Base-by-base conservation (phyloP, 2,888 invertebrate genomes). In the Erebia palarica region DNA sequence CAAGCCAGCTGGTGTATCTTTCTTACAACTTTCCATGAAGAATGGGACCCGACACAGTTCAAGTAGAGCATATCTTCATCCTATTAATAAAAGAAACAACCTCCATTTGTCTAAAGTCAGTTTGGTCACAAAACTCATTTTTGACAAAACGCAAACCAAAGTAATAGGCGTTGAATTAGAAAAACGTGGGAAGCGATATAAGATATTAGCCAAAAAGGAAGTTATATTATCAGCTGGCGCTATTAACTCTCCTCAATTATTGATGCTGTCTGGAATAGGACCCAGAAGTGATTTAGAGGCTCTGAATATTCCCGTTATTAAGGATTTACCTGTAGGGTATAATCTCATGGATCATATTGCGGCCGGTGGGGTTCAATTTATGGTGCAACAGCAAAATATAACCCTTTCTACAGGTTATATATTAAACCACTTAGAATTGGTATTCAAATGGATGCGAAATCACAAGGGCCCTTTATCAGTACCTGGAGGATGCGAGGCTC, bases 201-300 rank as follows among this genome's bases (percentile, higher is more conserved):
- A 91, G 75, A 94, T 95, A 60, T 86, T 92, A 76, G 96, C 96
- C 1, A 94, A 88, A 58, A 96, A 95, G 80, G 96, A 96, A 87
- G 95, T 97, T 0, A 96, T 97, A 70, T 76, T 97, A 53, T 95
- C 96, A 57, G 96, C 96, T 0, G 97, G 97, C 7, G 95, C 97
- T 4, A 94, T 97, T 49, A 96, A 96, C 86, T 94, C 96, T 8
- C 96, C 97, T 0, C 96, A 97, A 83, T 82, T 97, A 8, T 87
- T 98, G 18, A 95, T 97, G 96, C 85, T 97, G 16, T 97, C 97
- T 3, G 97, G 97, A 4, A 94, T 97, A 10, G 96, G 96, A 1
- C 96, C 96, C 0, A 92, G 84, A 72, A 86, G 92, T 47, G 95
- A 96, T 80, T 87, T 96, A 65, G 87, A 92, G 72, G 86, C 94